Percentiles rank a stretch among this genome's conserved stretches.
Evolutionary conservation across 2,797 vertebrate species (phyloP).

Genomic region (Crypturellus tataupa): DNA sequence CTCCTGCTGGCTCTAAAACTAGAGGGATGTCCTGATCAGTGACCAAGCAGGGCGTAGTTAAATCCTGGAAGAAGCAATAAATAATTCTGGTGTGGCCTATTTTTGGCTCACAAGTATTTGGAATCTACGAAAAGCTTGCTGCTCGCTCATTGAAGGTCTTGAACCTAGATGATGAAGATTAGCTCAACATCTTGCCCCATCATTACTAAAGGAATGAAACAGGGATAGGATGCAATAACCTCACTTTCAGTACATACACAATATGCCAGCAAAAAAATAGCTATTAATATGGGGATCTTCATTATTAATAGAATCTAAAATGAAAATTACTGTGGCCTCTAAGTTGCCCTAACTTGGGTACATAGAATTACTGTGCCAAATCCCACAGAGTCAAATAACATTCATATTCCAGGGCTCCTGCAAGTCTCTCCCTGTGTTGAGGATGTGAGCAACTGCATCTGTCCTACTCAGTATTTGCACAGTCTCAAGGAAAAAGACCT

Average conservation of each 20-base stretch:
- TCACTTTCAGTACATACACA: background rate
- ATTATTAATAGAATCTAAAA: background rate
- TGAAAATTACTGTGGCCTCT: background rate
- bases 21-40: slow-evolving; percentile 74
- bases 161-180: background rate
- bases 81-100: slow-evolving; percentile 71
- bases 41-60: slow-evolving; percentile 77
- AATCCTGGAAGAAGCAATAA: slow-evolving; percentile 80
- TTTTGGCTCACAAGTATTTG: slow-evolving; percentile 59
- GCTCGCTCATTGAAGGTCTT: slow-evolving; percentile 15
- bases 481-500: slow-evolving; percentile 9
- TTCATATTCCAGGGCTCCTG: background rate
- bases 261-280: background rate
- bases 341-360: background rate
- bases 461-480: background rate
- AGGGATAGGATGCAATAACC: background rate
- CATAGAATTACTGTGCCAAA: background rate
- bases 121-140: slow-evolving; percentile 29
- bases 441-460: background rate
- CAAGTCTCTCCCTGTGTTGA: background rate
- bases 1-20: slow-evolving; percentile 76
- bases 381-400: background rate
- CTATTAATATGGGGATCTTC: background rate
- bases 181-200: background rate
- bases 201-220: background rate